Conservation (phyloP, 2,113 vertebrate genomes). For the Zapus hudsonius region DNA sequence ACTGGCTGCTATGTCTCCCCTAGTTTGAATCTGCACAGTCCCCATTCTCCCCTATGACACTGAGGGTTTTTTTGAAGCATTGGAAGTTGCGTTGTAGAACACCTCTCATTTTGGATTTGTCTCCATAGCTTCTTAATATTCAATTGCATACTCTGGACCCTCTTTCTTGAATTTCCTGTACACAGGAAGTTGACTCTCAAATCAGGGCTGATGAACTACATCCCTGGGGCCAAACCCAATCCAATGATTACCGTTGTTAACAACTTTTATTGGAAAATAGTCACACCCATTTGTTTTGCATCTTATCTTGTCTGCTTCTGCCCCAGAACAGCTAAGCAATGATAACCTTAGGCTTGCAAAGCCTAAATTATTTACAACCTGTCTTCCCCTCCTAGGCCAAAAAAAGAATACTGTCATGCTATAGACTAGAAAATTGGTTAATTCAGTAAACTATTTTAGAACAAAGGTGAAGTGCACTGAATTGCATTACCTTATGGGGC, state of each 20-base stretch:
- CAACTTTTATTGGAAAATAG: conserved; percentile 7
- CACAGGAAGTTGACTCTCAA: conserved; percentile 6
- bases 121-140: neutral
- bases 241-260: conserved; percentile 13
- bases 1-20: neutral
- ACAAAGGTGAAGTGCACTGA: neutral
- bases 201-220: neutral
- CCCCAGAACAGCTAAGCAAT: neutral
- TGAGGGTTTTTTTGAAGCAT: neutral
- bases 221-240: neutral
- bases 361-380: neutral
- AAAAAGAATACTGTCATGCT: neutral
- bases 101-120: neutral
- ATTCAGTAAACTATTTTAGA: conserved; percentile 35
- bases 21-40: neutral
- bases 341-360: neutral
- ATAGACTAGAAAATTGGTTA: conserved; percentile 5
- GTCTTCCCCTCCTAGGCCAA: neutral
- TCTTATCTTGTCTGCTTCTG: neutral
- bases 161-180: neutral
- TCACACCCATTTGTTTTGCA: neutral
- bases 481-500: neutral
- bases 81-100: neutral
- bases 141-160: neutral
- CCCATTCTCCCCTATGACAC: neutral